Evolutionary conservation across 2,888 invertebrate genomes (phyloP).

Genomic region (Pegoplata infirma): DNA sequence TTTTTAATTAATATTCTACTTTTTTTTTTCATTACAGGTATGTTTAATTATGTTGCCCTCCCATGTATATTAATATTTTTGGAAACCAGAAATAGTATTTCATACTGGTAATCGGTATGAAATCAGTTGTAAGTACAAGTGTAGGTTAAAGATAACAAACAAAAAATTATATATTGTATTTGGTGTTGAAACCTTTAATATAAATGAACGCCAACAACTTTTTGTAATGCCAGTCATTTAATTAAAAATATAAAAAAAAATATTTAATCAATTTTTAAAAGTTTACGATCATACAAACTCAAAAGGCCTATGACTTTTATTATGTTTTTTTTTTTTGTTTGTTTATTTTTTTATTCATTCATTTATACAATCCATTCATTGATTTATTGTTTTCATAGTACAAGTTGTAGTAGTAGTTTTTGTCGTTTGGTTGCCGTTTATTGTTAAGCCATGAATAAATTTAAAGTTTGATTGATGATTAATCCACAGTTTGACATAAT

Average conservation of each 20-base stretch:
- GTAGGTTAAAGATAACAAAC: constrained; percentile 28
- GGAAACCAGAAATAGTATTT: too few species aligned
- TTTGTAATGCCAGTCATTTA: not conserved
- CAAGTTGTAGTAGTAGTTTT: too few species aligned
- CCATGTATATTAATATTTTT: not conserved
- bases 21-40: constrained; percentile 47
- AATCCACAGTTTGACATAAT: constrained; percentile 37
- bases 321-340: too few species aligned
- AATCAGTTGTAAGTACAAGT: constrained; percentile 52
- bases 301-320: too few species aligned
- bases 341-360: too few species aligned
- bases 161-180: not conserved
- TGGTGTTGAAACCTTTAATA: not conserved
- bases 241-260: not conserved
- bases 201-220: too few species aligned
- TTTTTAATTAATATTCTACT: constrained; percentile 14
- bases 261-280: too few species aligned
- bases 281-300: too few species aligned
- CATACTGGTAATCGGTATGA: constrained; percentile 26
- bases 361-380: not conserved
- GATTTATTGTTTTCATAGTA: not conserved
- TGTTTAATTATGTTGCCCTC: constrained; percentile 14
- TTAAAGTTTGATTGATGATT: constrained; percentile 46
- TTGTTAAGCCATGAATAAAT: constrained; percentile 5
- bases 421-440: too few species aligned